These are phyloP conservation scores for Leptogaster cylindrica DNA, from an alignment of 2,888 invertebrate genomes.

Conservation along the genomic window DNA sequence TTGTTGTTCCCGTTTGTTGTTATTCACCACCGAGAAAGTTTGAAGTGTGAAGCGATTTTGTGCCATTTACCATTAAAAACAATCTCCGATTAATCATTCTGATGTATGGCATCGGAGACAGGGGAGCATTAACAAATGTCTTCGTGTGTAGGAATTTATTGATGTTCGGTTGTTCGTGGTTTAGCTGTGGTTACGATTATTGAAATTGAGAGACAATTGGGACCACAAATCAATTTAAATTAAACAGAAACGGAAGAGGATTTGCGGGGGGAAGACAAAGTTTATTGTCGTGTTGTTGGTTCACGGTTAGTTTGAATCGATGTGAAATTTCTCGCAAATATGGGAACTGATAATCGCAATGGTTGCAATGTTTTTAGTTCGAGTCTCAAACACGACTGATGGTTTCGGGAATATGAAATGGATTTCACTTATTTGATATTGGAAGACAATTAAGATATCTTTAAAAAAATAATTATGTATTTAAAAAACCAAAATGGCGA, in stretches of 20 bases:
- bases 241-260: slow-evolving; percentile 10
- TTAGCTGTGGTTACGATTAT: slow-evolving; percentile 36
- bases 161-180: slow-evolving; percentile 10
- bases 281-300: slow-evolving; percentile 21
- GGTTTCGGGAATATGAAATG: too few relatives aligned
- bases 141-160: slow-evolving; percentile 46
- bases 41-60: slow-evolving; percentile 36
- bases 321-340: slow-evolving; percentile 11
- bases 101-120: slow-evolving; percentile 58
- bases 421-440: too few relatives aligned
- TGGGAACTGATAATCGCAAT: too few relatives aligned
- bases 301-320: slow-evolving; percentile 8
- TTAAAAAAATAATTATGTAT: too few relatives aligned
- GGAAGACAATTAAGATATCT: too few relatives aligned
- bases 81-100: slow-evolving; percentile 62
- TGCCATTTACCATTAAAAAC: slow-evolving; percentile 57
- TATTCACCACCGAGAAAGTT: slow-evolving; percentile 22
- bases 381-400: too few relatives aligned
- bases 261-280: too few relatives aligned
- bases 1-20: background rate
- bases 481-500: too few relatives aligned
- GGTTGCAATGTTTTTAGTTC: too few relatives aligned
- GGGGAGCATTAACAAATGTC: slow-evolving; percentile 58
- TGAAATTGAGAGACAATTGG: slow-evolving; percentile 37
- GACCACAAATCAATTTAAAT: slow-evolving; percentile 27